phyloP scores from a whole-genome alignment of 2,888 invertebrate genomes.

The Melipona bicolor region DNA sequence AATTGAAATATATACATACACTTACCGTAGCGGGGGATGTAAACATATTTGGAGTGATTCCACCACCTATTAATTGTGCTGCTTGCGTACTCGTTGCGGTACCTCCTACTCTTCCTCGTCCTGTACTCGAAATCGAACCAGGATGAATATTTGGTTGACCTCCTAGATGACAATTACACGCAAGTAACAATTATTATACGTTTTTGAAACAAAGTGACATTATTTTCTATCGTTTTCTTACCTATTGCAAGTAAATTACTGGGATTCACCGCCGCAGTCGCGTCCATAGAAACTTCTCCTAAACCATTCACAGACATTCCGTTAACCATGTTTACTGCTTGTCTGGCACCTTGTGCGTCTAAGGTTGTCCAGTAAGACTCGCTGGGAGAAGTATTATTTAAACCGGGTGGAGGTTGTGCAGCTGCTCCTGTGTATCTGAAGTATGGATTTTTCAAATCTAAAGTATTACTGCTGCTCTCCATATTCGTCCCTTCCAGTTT shows the following conservation, averaged over 20 bases:
- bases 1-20: constrained; percentile 42
- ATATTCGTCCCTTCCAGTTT: constrained; percentile 94
- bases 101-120: constrained; percentile 86
- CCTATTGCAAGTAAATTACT: constrained; percentile 83
- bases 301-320: constrained; percentile 91
- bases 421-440: constrained; percentile 98
- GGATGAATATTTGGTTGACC: constrained; percentile 88
- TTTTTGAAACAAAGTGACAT: constrained; percentile 7
- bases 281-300: constrained; percentile 90
- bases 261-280: constrained; percentile 86
- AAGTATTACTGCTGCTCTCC: constrained; percentile 92
- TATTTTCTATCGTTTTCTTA: constrained; percentile 67
- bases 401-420: constrained; percentile 96
- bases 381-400: constrained; percentile 95
- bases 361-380: constrained; percentile 96
- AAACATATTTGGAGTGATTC: constrained; percentile 89
- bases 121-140: constrained; percentile 88
- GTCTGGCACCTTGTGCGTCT: constrained; percentile 89
- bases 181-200: background rate
- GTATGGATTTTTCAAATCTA: constrained; percentile 99
- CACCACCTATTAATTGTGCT: constrained; percentile 88
- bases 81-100: constrained; percentile 88
- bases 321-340: constrained; percentile 90
- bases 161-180: constrained; percentile 75
- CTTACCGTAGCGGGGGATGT: constrained; percentile 84